Conservation (phyloP, 2,797 vertebrate species). For the Sphenodon punctatus region DNA sequence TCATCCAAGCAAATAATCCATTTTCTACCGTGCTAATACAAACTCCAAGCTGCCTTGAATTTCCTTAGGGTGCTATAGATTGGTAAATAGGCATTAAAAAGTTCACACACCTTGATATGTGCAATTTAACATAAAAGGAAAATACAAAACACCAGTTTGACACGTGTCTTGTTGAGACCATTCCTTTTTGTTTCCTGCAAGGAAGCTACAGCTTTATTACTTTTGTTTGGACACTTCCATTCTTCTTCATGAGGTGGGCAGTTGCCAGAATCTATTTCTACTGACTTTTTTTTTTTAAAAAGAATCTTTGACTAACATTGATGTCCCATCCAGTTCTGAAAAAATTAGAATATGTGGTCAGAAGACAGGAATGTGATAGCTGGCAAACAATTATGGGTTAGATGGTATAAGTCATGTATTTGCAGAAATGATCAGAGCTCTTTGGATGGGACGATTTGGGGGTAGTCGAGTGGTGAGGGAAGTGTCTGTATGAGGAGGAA, state of each 20-base stretch:
- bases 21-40: not conserved
- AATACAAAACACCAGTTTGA: not conserved
- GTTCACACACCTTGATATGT: not conserved
- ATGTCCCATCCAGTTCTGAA: slow-evolving; percentile 30
- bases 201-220: slow-evolving; percentile 60
- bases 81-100: not conserved
- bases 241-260: slow-evolving; percentile 58
- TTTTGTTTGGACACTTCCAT: slow-evolving; percentile 64
- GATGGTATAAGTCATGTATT: no score
- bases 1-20: not conserved
- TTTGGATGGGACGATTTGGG: no score
- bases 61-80: slow-evolving; percentile 14
- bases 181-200: no score
- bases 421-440: no score
- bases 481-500: no score
- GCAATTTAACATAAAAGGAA: slow-evolving; percentile 9
- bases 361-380: no score
- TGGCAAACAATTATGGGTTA: no score
- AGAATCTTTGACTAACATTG: slow-evolving; percentile 33
- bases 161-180: slow-evolving; percentile 22
- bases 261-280: slow-evolving; percentile 55
- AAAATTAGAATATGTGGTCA: slow-evolving; percentile 29
- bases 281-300: slow-evolving; percentile 54
- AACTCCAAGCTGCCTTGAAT: not conserved
- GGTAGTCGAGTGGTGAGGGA: no score